Conservation (phyloP, 2,113 vertebrate genomes). For the Pomatorhinus ruficollis region DNA sequence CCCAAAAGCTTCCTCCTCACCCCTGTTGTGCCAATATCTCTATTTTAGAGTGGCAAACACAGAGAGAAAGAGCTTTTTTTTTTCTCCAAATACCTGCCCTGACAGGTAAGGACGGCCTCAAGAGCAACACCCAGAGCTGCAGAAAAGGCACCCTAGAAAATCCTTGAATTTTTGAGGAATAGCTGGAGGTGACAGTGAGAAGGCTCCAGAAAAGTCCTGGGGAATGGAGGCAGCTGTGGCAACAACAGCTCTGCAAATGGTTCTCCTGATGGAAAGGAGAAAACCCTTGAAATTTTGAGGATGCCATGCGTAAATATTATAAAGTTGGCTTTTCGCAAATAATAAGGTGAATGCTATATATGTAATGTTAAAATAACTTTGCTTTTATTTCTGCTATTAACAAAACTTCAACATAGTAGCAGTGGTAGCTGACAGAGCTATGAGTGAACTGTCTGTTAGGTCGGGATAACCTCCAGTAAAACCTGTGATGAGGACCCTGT, state of each 20-base stretch:
- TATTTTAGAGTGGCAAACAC: neutral
- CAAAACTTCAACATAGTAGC: too few species aligned
- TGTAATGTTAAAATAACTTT: too few species aligned
- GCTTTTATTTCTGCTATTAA: too few species aligned
- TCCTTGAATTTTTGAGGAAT: neutral
- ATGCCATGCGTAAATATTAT: too few species aligned
- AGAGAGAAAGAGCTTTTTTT: neutral
- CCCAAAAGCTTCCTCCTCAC: neutral
- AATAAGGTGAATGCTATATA: too few species aligned
- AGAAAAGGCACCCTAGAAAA: neutral
- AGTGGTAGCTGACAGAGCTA: too few species aligned
- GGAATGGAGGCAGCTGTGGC: neutral
- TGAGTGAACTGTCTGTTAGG: too few species aligned
- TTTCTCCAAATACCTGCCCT: rapidly evolving
- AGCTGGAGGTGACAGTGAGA: neutral
- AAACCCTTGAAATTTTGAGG: too few species aligned
- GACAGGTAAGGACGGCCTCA: rapidly evolving
- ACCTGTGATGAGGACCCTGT: too few species aligned
- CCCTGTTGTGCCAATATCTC: neutral
- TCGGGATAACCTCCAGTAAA: too few species aligned
- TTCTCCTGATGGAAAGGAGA: neutral
- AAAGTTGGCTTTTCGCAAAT: too few species aligned
- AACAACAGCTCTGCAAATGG: neutral
- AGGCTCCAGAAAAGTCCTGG: neutral
- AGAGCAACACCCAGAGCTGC: neutral